Evolutionary conservation across 2,113 vertebrate species (phyloP), one percentile per base, ranked within the genome.

Genomic region (Plecotus auritus): DNA sequence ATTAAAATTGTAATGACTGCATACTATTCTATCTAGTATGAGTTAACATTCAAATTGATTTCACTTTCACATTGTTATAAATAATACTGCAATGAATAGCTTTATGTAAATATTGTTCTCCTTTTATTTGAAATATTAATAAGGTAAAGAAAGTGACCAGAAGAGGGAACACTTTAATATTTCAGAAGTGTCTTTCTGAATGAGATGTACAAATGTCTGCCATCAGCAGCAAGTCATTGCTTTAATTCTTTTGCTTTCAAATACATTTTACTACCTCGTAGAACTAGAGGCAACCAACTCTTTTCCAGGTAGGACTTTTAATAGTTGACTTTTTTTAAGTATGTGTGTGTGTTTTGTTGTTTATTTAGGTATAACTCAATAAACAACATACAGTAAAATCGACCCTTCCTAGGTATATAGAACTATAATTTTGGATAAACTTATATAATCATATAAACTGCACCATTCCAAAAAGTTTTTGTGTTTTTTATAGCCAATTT

Each of bases 61-160:
- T 88, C 28, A 35, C 23, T 94, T 91, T 85, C n/a, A 45, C 61
- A 64, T 9, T 77, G 67, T 35, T 91, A 73, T 92, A 69, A 93
- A 85, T 37, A 88, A 92, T 90, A 51, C 22, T 81, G 14, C 51
- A 69, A 70, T 93, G 51, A 83, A 66, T 78, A 81, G 56, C 6
- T 85, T 93, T 61, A 66, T 56, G 47, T 37, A 85, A 91, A 95
- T 81, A 56, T 32, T 32, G 22, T 91, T 85, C 85, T 70, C 37
- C 49, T 92, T 92, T 88, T 84, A 74, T 84, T 95, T 93, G 64
- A 95, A 93, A 88, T 80, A 70, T 77, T 90, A 85, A 77, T 77
- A 88, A 95, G 35, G 28, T 42, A 69, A 86, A 85, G 88, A 83
- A 86, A 76, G 45, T 47, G 54, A 77, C 16, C n/a, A 93, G 47